Conservation (phyloP, 2,888 invertebrate species). For the Thalpophila matura region DNA sequence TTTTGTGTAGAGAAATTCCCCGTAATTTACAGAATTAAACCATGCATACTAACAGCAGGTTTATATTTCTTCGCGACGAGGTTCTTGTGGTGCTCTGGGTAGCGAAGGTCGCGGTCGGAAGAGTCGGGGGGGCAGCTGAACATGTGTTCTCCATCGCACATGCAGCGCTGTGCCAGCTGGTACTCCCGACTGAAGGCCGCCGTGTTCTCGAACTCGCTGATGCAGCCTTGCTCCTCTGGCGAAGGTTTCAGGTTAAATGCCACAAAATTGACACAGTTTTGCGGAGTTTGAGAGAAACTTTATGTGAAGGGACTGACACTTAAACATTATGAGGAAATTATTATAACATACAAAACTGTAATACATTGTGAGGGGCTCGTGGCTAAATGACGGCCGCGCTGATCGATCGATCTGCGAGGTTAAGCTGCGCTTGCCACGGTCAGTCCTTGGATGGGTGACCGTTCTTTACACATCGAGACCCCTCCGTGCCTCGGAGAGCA, state of each 20-base stretch:
- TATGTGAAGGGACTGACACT: no score
- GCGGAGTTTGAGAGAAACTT: no score
- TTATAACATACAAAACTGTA: no score
- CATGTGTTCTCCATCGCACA: conserved; percentile 99
- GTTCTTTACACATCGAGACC: no score
- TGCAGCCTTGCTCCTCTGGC: conserved; percentile 96
- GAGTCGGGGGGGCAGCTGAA: conserved; percentile 95
- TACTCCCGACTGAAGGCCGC: conserved; percentile 98
- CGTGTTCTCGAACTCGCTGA: conserved; percentile 97
- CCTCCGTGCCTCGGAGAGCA: no score
- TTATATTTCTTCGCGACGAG: conserved; percentile 95
- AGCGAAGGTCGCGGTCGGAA: conserved; percentile 92
- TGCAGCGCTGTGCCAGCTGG: conserved; percentile 97
- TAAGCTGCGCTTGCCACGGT: no score
- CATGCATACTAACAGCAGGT: conserved; percentile 81
- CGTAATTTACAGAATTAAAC: conserved; percentile 39
- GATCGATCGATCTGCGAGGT: no score
- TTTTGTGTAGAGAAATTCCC: conserved; percentile 29
- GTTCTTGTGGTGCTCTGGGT: conserved; percentile 92
- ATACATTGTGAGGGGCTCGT: no score
- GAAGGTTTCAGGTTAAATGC: conserved; percentile 21
- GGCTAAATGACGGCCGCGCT: no score
- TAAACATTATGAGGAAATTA: no score
- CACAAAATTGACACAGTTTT: conserved; percentile 26
- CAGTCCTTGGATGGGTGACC: no score